Conservation (phyloP, 2,113 vertebrate genomes). For the Bambusicola thoracicus region DNA sequence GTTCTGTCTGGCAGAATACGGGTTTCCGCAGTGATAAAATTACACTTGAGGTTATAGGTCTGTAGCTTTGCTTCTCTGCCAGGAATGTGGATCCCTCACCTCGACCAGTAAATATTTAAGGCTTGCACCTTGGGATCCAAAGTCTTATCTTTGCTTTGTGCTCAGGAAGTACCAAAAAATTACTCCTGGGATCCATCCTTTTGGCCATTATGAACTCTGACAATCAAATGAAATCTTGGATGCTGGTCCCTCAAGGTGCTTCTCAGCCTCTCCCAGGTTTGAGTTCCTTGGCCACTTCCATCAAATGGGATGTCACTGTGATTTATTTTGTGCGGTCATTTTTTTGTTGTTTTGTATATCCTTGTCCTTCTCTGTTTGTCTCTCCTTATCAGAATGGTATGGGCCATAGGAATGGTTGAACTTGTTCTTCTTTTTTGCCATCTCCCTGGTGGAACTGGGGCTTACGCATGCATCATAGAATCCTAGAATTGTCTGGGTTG, state of each 20-base stretch:
- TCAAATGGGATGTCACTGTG: neutral
- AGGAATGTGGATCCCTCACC: neutral
- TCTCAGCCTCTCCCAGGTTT: neutral
- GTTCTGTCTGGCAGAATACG: neutral
- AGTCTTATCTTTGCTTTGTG: neutral
- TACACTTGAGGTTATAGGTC: neutral
- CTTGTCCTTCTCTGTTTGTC: neutral
- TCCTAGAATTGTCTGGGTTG: too few species aligned
- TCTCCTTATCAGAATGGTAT: neutral
- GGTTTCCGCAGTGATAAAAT: neutral
- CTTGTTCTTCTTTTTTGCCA: neutral
- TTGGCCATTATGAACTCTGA: neutral
- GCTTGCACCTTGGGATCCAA: neutral
- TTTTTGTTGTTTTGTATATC: neutral
- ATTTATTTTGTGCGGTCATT: neutral
- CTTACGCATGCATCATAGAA: neutral
- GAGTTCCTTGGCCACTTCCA: neutral
- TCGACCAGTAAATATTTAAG: neutral
- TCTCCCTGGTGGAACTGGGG: neutral
- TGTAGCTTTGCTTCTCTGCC: neutral
- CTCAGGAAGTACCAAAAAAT: neutral
- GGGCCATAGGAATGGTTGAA: neutral
- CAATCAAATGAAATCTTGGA: neutral
- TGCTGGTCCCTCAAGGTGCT: neutral
- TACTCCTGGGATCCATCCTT: neutral